Percentiles rank a stretch among this genome's conserved stretches.
These are phyloP conservation scores for Drosophila planitibia DNA, from an alignment of 2,888 invertebrate species.

Conservation along the genomic window DNA sequence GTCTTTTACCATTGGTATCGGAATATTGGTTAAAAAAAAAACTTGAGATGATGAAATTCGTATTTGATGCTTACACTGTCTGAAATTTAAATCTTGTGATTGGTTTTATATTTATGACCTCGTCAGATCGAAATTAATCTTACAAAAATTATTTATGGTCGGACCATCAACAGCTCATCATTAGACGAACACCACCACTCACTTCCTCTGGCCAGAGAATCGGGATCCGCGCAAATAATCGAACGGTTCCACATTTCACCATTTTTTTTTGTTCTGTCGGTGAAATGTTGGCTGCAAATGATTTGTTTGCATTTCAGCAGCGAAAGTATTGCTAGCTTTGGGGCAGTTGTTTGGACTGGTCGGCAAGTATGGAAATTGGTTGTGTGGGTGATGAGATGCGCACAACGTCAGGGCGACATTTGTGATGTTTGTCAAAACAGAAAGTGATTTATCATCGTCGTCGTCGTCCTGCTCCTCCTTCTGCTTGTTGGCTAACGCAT, in stretches of 20 bases:
- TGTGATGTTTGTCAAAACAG: constrained; percentile 79
- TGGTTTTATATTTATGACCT: constrained; percentile 10
- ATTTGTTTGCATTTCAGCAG: constrained; percentile 59
- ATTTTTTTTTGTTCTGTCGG: constrained; percentile 16
- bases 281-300: constrained; percentile 58
- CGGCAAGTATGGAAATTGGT: constrained; percentile 60
- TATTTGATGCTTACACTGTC: background rate
- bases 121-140: constrained; percentile 33
- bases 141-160: constrained; percentile 18
- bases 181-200: constrained; percentile 12
- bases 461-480: constrained; percentile 6
- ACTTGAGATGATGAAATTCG: background rate
- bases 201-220: background rate
- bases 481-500: constrained; percentile 18
- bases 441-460: constrained; percentile 75
- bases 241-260: constrained; percentile 9
- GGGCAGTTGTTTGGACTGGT: constrained; percentile 52
- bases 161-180: constrained; percentile 32
- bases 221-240: constrained; percentile 19
- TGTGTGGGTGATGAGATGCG: constrained; percentile 57
- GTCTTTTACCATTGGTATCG: background rate
- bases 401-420: constrained; percentile 57
- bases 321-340: constrained; percentile 26
- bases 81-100: constrained; percentile 7
- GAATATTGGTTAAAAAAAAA: background rate